Base-by-base conservation (phyloP, 2,888 invertebrate species). In the Ommatoiulus sabulosus region DNA sequence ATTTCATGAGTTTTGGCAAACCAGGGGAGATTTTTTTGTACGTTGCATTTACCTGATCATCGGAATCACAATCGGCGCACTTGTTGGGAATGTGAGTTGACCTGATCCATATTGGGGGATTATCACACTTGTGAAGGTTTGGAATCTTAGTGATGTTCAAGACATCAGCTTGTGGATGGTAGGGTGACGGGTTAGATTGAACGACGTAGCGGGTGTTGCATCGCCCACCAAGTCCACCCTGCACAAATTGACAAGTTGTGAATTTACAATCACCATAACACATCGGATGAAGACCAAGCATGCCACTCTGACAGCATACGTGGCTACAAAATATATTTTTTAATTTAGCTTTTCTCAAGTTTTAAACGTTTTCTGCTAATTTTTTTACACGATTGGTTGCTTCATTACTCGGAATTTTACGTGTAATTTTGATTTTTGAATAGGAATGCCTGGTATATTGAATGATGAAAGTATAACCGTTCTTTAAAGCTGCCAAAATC, bases 21-120 rank as follows among this genome's bases (percentile, higher is more conserved):
- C 20, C 0, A 7, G 15, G 7, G 20, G 17, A 20, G 0, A 20
- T 43, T 8, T 8, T 4, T 35, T 44, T 85, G 7, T 43, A 85
- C 44, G 17, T 3, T 35, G 17, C 43, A 85, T 4, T 7, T 84
- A 88, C 88, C 84, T 80, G 43, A 24, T 80, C 63, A 84, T 84
- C 88, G 35, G 84, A 84, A 24, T 84, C 35, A 48, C 84, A 84
- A 24, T 88, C 88, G 17, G 84, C 84, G 48, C 88, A 80, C 48
- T 88, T 12, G 46, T 84, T 84, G n/a, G 88, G 88, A 44, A 88
- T 12, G 46, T 84, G 84, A 35, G 84, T 88, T 35, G 88, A 44
- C 85, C 88, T 43, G n/a, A 20, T 46, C 88, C 88, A 88, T n/a
- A 35, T 17, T n/a, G 88, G 46, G 17, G 20, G 44, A 24, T 43